Base-by-base conservation (phyloP, 2,113 vertebrate genomes). In the Pseudopodoces humilis region DNA sequence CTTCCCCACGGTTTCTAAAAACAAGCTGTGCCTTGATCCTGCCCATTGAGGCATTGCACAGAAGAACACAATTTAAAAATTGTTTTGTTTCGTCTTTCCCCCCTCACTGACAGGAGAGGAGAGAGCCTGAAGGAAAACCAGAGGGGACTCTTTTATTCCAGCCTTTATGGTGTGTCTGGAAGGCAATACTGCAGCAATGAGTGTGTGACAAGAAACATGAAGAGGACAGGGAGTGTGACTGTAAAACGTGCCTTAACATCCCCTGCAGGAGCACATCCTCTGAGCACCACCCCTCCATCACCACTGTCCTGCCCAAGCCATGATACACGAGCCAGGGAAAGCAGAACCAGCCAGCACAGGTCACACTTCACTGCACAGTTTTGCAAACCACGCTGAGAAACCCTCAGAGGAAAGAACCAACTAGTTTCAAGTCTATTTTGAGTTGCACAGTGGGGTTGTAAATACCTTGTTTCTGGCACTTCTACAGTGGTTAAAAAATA, bases 361-460 rank as follows among this genome's bases (percentile, higher is more conserved):
- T 86, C 95, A 96, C 86, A 89, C 95, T 62, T 78, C 89, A 91
- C 86, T 96, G 91, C 93, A 92, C 96, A 50, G 46, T 11, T 74
- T 90, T 86, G 91, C 77, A 94, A 95, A 86, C 46, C 28, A 37
- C 3, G 2, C 89, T 72, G 9, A 80, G 89, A 80, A 94, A 65
- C 52, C 65, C 95, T 70, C 92, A 67, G 91, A 96, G 95, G 77
- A 81, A 81, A 84, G 77, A 96, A 90, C 35, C 62, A 93, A 75
- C 69, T 43, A 59, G 56, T 84, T 95, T 75, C 69, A 81, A 86
- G 41, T 37, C 59, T 92, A 31, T 81, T 94, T 88, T 70, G 83
- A 94, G 92, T 33, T 81, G 72, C 86, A 60, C 56, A 72, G 35
- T 56, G 87, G 65, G 58, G 35, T 28, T 94, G 92, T 96, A 94